A percentile compares a stretch with the other conserved stretches of the same genome.
These are phyloP conservation scores for Molothrus aeneus DNA, from an alignment of 2,797 vertebrate genomes.

Conservation along the genomic window DNA sequence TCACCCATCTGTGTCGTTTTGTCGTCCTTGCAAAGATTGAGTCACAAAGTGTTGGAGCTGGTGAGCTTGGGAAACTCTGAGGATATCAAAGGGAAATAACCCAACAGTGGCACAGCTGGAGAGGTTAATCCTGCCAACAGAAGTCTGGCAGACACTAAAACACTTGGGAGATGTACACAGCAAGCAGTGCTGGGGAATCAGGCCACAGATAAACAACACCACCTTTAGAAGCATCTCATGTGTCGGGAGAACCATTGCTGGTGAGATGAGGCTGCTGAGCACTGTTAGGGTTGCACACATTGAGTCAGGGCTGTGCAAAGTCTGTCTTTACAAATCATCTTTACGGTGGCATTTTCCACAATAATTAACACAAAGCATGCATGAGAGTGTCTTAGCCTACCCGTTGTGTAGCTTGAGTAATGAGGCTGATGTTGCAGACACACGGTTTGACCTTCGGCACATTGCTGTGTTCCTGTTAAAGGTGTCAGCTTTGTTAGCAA, in stretches of 20 bases:
- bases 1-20: neutral
- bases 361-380: neutral
- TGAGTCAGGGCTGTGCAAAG: neutral
- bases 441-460: neutral
- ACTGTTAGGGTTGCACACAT: neutral
- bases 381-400: neutral
- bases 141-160: neutral
- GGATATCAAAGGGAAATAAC: neutral
- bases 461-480: neutral
- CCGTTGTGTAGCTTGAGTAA: neutral
- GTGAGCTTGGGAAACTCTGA: neutral
- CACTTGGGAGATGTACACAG: neutral
- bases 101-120: neutral
- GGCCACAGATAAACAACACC: neutral
- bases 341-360: neutral
- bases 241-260: neutral
- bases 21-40: neutral
- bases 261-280: neutral
- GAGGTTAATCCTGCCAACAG: neutral
- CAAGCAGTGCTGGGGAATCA: rapidly evolving
- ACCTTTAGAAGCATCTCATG: neutral
- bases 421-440: neutral
- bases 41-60: neutral
- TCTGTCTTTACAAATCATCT: neutral
- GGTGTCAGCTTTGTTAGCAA: neutral